phyloP scores from a whole-genome alignment of 1,140 invertebrate genomes.

The Anoplophora glabripennis region DNA sequence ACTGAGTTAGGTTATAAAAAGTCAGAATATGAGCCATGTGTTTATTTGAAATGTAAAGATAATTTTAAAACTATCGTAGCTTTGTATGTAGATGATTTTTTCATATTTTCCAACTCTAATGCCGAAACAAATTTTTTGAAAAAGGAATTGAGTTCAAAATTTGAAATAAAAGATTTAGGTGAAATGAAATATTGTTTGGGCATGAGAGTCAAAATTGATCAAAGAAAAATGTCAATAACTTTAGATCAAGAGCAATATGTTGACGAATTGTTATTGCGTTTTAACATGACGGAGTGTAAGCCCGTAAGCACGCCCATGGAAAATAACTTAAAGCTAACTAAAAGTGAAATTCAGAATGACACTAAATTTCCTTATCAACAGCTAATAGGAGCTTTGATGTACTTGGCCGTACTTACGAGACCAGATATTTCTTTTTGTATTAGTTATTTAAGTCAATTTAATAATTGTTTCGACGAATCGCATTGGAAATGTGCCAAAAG shows the following conservation, averaged over 20 bases:
- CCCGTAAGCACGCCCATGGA: constrained; percentile 15
- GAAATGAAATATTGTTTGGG: constrained; percentile 6
- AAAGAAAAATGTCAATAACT: constrained; percentile 3
- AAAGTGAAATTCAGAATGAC: neutral
- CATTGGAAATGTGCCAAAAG: constrained; percentile 48
- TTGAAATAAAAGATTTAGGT: constrained; percentile 32
- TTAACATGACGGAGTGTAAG: constrained; percentile 24
- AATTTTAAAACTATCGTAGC: constrained; percentile 35
- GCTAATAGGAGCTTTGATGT: constrained; percentile 49
- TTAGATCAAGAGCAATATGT: constrained; percentile 25
- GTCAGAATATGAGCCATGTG: constrained; percentile 41
- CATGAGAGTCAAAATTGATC: constrained; percentile 6
- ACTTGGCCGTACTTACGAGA: constrained; percentile 47
- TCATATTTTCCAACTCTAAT: constrained; percentile 32
- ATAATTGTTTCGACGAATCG: constrained; percentile 30
- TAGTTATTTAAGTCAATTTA: constrained; percentile 46
- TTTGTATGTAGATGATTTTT: constrained; percentile 46
- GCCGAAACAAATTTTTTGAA: constrained; percentile 15
- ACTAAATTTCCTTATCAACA: constrained; percentile 41
- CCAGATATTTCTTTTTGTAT: constrained; percentile 52
- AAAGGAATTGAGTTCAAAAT: constrained; percentile 18
- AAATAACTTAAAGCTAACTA: constrained; percentile 3
- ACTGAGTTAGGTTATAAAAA: constrained; percentile 30
- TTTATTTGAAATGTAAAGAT: constrained; percentile 39
- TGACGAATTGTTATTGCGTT: constrained; percentile 25